Base-by-base conservation (phyloP, 2,888 invertebrate genomes). In the Ormyrus pomaceus region DNA sequence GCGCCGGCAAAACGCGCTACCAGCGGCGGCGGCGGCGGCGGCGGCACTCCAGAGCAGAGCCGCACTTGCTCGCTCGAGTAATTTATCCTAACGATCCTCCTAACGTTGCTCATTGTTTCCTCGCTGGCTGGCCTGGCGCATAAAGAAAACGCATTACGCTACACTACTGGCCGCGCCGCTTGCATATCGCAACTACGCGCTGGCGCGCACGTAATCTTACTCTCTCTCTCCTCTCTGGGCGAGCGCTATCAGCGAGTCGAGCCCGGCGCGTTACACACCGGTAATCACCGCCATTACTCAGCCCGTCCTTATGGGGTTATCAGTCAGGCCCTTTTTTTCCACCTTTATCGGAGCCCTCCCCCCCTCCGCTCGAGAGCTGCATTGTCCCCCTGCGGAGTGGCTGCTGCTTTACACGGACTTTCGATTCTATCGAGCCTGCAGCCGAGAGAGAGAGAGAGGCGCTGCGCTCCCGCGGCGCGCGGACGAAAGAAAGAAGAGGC, bases 271-370 rank as follows among this genome's bases (percentile, higher is more conserved):
- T 53, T 59, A 65, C 53, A 48, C 66, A 59, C 83, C 83, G 82
- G 84, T 84, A 85, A 85, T 85, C 84, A 82, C 83, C 79, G 83
- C 84, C 83, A 85, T 85, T 85, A 85, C 83, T 85, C 84, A 85
- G 72, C 82, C 34, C 74, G 80, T 83, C 80, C 76, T 50, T 56
- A 55, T 46, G 51, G 50, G 80, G 61, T 76, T 80, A 80, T 72
- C 80, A 70, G 61, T 79, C 79, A 75, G 76, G 66, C 55, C 68
- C 68, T 76, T 80, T 76, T 76, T 78, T 56, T 6, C 58, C 3
- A 5, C 58, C 71, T 78, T 77, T 78, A 75, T 75, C 79, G 64
- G 56, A 56, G 4, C 34, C 34, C 34, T 34, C 34, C 34, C 34
- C 34, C 13, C 13, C 34, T 0, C 13, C 34, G 34, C 34, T 34